Evolutionary conservation across 2,797 vertebrate genomes (phyloP).

Genomic region (Sebastolobus altivelis): DNA sequence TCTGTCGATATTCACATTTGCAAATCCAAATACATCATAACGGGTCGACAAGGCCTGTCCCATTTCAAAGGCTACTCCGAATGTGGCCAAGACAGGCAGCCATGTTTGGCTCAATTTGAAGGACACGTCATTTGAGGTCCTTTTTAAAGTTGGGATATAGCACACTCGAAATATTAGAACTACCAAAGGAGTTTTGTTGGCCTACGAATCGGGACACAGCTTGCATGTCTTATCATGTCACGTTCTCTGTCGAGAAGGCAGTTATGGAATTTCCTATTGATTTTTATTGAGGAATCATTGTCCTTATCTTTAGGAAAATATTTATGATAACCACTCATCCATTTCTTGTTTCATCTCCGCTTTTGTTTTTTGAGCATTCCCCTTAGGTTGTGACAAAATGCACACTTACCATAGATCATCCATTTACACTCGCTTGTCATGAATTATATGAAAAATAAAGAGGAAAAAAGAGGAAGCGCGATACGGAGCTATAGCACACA

Average conservation of each 20-base stretch:
- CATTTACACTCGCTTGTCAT: too few relatives aligned
- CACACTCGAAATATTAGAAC: neutral
- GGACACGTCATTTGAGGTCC: constrained; percentile 13
- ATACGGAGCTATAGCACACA: too few relatives aligned
- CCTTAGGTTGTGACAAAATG: too few relatives aligned
- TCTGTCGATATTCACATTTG: constrained; percentile 6
- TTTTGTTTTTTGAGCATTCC: neutral
- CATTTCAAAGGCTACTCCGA: constrained; percentile 16
- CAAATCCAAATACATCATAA: constrained; percentile 42
- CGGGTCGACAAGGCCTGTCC: neutral
- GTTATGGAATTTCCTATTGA: neutral
- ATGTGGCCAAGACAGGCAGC: neutral
- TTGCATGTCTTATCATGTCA: neutral
- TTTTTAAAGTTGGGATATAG: neutral
- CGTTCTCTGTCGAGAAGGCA: neutral
- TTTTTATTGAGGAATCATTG: neutral
- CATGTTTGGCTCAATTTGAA: constrained; percentile 18
- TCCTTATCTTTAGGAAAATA: neutral
- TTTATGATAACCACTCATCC: neutral
- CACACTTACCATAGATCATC: too few relatives aligned
- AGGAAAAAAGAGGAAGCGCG: too few relatives aligned
- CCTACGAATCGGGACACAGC: neutral
- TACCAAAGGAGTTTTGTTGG: too few relatives aligned
- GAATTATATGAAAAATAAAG: too few relatives aligned
- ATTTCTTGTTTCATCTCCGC: neutral